Percentiles rank a stretch among this genome's conserved stretches.
Conservation (phyloP, 2,797 vertebrate genomes). For the Pteronotus mesoamericanus region DNA sequence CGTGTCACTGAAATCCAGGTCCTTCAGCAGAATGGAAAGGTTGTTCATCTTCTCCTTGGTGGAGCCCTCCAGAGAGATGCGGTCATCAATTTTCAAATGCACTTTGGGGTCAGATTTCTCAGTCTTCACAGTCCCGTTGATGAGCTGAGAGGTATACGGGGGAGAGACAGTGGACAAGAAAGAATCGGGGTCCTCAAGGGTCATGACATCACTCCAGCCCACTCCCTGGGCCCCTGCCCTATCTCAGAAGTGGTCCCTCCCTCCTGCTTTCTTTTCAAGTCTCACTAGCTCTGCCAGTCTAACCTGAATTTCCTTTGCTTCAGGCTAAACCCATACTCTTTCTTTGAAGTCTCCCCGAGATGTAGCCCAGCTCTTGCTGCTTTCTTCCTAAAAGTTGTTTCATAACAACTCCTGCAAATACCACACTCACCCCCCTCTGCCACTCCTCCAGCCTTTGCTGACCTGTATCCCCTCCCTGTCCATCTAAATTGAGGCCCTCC, state of each 20-base stretch:
- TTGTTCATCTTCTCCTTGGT: conserved; percentile 88
- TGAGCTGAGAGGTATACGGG: conserved; percentile 81
- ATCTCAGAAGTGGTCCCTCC: neutral
- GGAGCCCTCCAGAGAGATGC: conserved; percentile 88
- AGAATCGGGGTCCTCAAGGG: neutral
- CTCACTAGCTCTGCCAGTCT: neutral
- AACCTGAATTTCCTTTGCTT: neutral
- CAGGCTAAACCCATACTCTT: neutral
- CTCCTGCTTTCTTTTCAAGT: neutral
- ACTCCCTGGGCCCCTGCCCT: rapidly evolving
- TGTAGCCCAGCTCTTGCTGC: neutral
- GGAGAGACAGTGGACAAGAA: neutral
- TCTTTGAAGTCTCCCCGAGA: neutral
- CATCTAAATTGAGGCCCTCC: neutral
- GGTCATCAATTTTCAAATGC: conserved; percentile 72
- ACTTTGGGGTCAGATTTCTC: conserved; percentile 85
- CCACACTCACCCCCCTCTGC: neutral
- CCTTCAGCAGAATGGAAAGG: conserved; percentile 90
- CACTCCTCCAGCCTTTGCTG: neutral
- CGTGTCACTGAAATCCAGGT: conserved; percentile 91
- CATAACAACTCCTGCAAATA: neutral
- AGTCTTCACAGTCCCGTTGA: conserved; percentile 84
- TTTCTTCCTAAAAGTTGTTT: neutral
- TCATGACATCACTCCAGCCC: neutral
- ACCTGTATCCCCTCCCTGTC: neutral